Base-by-base conservation (phyloP, 2,113 vertebrate species). In the Bucco capensis region DNA sequence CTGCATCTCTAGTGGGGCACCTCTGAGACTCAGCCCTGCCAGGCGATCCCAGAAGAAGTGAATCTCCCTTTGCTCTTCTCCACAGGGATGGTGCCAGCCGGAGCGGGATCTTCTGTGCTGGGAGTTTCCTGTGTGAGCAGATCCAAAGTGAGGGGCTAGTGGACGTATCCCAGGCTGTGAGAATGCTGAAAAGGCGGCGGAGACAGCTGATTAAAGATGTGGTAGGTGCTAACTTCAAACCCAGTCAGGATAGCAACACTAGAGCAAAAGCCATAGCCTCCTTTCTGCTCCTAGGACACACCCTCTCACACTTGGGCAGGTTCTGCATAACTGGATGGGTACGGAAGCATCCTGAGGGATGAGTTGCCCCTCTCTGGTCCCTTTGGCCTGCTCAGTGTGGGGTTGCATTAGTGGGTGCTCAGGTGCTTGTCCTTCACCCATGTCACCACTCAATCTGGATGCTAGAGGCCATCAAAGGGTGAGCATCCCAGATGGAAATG, bases 81-180 rank as follows among this genome's bases (percentile, higher is more conserved):
- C 0, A 0, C 69, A 97, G 96, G 57, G 96, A 97, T 6, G 96
- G 96, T 73, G 96, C 96, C 57, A 96, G 92, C 70, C 88, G 96
- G 9, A 95, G 93, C 0, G 96, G 96, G 30, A 69, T 97, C 53
- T 95, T 97, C 88, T 97, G 96, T 72, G 96, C 95, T 65, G 92
- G 94, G 28, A n/a, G 77, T 57, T 91, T 96, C 19, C 62, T 97
- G 6, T 96, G 95, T 54, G 95, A 97, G 62, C 96, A 97, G 81
- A 96, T 97, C 62, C 93, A 94, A 81, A 92, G 92, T 0, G 96
- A 97, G 33, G 96, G 94, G 18, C 25, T 90, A 25, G 93, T 97
- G 44, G 96, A 97, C 71, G 95, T 97, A 12, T 96, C 96, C 38
- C 96, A 97, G 82, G 95, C 94, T 8, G 96, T 94, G 14, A 94